These are phyloP conservation scores for Drosophila hamatofila DNA, from an alignment of 2,888 invertebrate species.

Conservation along the genomic window DNA sequence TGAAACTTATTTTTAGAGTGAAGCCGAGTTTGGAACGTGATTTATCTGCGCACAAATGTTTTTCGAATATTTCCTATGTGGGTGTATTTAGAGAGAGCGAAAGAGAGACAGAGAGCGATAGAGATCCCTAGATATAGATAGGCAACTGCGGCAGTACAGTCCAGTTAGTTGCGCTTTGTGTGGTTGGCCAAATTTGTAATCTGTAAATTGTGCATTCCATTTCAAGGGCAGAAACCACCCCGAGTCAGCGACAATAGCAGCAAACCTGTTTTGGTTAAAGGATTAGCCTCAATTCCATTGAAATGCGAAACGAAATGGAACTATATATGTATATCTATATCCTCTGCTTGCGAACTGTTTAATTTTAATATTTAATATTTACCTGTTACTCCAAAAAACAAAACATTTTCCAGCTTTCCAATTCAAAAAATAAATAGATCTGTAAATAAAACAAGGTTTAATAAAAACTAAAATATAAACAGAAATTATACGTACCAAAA, in stretches of 20 bases:
- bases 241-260: conserved; percentile 13
- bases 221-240: conserved; percentile 64
- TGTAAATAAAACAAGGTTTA: conserved; percentile 23
- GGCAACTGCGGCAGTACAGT: conserved; percentile 57
- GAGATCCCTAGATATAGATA: conserved; percentile 33
- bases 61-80: conserved; percentile 52
- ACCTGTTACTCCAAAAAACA: conserved; percentile 26
- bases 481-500: conserved; percentile 17
- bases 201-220: conserved; percentile 19
- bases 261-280: conserved; percentile 71
- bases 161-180: conserved; percentile 60
- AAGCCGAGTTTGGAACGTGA: conserved; percentile 49
- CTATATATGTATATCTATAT: background rate
- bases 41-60: conserved; percentile 69
- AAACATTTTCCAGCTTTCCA: background rate
- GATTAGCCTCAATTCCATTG: conserved; percentile 51
- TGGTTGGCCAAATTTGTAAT: conserved; percentile 57
- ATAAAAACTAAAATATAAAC: conserved; percentile 1
- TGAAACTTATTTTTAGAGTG: conserved; percentile 73
- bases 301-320: conserved; percentile 40
- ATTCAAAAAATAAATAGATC: conserved; percentile 10
- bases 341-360: background rate
- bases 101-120: conserved; percentile 22
- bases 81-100: conserved; percentile 44
- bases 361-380: conserved; percentile 28